These are phyloP conservation scores for Apocheima hispidaria DNA, from an alignment of 2,888 invertebrate genomes.

Conservation along the genomic window DNA sequence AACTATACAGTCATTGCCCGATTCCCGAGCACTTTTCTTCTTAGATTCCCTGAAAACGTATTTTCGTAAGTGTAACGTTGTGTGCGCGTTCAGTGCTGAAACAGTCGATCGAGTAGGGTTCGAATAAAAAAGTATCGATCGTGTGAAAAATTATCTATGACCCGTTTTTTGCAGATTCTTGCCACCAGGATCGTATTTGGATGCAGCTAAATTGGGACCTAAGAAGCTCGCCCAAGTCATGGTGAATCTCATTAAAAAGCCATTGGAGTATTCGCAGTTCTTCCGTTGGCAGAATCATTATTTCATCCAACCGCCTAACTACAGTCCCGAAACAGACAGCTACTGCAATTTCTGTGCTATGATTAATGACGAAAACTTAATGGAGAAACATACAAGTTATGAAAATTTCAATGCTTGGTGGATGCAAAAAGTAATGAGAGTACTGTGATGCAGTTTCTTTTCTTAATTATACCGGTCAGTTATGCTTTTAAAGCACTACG, in stretches of 20 bases:
- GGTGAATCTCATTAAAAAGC: slow-evolving; percentile 54
- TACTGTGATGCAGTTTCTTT: neutral
- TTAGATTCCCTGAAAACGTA: too few relatives aligned
- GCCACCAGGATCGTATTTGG: slow-evolving; percentile 65
- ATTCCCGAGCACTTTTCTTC: too few relatives aligned
- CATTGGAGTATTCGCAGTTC: slow-evolving; percentile 55
- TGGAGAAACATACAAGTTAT: slow-evolving; percentile 50
- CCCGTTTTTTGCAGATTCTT: slow-evolving; percentile 60
- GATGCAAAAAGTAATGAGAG: slow-evolving; percentile 44
- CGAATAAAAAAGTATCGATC: too few relatives aligned
- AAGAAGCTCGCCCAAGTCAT: slow-evolving; percentile 60
- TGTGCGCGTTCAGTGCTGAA: too few relatives aligned
- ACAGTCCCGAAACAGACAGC: slow-evolving; percentile 60
- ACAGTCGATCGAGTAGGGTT: neutral
- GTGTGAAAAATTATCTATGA: too few relatives aligned
- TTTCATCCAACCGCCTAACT: slow-evolving; percentile 55
- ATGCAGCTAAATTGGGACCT: slow-evolving; percentile 60
- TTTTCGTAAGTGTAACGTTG: too few relatives aligned
- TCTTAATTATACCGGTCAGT: too few relatives aligned
- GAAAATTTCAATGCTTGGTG: slow-evolving; percentile 62
- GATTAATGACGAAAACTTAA: slow-evolving; percentile 54
- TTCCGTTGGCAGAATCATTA: slow-evolving; percentile 71
- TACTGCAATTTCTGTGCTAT: slow-evolving; percentile 68
- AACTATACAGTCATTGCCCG: too few relatives aligned
- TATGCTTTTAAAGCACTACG: too few relatives aligned